Evolutionary conservation across 2,888 invertebrate species (phyloP), one percentile per base, ranked within the genome.

Genomic region (Mythimna loreyi): DNA sequence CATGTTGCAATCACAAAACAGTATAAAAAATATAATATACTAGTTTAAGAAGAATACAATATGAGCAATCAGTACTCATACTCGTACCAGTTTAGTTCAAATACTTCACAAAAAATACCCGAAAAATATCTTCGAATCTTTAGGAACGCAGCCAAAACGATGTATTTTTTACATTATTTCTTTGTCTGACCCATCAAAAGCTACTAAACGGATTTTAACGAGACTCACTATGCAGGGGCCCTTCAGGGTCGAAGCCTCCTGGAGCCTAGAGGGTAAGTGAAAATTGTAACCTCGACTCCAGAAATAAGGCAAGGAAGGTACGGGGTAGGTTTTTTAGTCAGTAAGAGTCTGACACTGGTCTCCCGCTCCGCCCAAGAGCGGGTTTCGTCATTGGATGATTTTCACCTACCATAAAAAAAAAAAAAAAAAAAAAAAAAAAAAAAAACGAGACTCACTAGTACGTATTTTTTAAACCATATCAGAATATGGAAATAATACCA

Each of bases 161-260:
- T 71, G 52, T 79, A 63, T 57, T 73, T 82, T 72, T 49, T 67
- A 50, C 33, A 36, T 50, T 50, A 68, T 23, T 55, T 47, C 50
- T 66, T 69, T 52, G 40, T 19, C 21, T 57, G 21, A 45, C 45
- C n/a, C 65, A 76, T 70, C 65, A 69, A 69, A 73, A 67, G 49
- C 52, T 67, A 76, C 79, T 81, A 21, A 81, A 69, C 69, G 65
- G 40, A 81, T 76, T 81, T 66, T 73, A 82, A 80, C 50, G 72
- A 67, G 68, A 55, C 33, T 71, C 40, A 72, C 52, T 49, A 55
- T n/a, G n/a, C n/a, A n/a, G n/a, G n/a, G n/a, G n/a, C n/a, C n/a
- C n/a, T n/a, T n/a, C n/a, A n/a, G n/a, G n/a, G n/a, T n/a, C n/a
- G n/a, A n/a, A n/a, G n/a, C n/a, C n/a, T n/a, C n/a, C n/a, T n/a